Percentiles rank a stretch among this genome's conserved stretches.
Conservation (phyloP, 2,113 vertebrate species). For the Anoplopoma fimbria region DNA sequence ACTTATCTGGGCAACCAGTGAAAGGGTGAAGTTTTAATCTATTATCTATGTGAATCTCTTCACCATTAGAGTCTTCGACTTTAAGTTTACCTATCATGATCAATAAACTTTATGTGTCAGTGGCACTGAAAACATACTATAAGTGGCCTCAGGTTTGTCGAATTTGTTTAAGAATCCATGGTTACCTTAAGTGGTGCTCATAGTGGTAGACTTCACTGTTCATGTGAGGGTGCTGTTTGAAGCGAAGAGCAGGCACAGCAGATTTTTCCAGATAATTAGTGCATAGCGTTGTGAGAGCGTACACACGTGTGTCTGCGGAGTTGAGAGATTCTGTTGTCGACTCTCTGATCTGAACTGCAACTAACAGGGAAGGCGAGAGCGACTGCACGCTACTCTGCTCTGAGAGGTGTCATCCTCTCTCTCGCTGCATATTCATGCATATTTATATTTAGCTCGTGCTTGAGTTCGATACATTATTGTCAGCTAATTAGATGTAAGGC, state of each 20-base stretch:
- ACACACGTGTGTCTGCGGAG: slow-evolving; percentile 60
- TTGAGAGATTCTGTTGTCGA: slow-evolving; percentile 77
- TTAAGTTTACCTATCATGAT: slow-evolving; percentile 58
- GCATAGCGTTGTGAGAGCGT: slow-evolving; percentile 61
- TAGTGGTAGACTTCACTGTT: slow-evolving; percentile 49
- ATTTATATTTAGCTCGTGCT: slow-evolving; percentile 96
- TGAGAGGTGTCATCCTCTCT: slow-evolving; percentile 81
- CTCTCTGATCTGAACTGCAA: slow-evolving; percentile 82
- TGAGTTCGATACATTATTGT: slow-evolving; percentile 97
- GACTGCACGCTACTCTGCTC: slow-evolving; percentile 64
- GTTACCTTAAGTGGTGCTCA: slow-evolving; percentile 50
- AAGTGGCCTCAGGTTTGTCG: slow-evolving; percentile 62
- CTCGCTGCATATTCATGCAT: slow-evolving; percentile 95
- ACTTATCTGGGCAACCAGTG: background rate
- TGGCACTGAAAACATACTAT: slow-evolving; percentile 34
- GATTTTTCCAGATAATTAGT: slow-evolving; percentile 82
- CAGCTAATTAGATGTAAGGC: slow-evolving; percentile 99
- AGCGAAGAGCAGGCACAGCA: slow-evolving; percentile 68
- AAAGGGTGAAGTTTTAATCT: slow-evolving; percentile 53
- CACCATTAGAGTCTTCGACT: slow-evolving; percentile 44
- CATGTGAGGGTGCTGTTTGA: slow-evolving; percentile 66
- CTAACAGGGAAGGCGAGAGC: slow-evolving; percentile 75
- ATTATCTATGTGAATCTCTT: slow-evolving; percentile 59
- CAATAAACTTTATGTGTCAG: slow-evolving; percentile 64
- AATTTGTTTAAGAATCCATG: slow-evolving; percentile 64